A percentile compares a stretch with the other conserved stretches of the same genome.
Evolutionary conservation across 2,113 vertebrate species (phyloP).

Genomic region (Chloroceryle aenea): DNA sequence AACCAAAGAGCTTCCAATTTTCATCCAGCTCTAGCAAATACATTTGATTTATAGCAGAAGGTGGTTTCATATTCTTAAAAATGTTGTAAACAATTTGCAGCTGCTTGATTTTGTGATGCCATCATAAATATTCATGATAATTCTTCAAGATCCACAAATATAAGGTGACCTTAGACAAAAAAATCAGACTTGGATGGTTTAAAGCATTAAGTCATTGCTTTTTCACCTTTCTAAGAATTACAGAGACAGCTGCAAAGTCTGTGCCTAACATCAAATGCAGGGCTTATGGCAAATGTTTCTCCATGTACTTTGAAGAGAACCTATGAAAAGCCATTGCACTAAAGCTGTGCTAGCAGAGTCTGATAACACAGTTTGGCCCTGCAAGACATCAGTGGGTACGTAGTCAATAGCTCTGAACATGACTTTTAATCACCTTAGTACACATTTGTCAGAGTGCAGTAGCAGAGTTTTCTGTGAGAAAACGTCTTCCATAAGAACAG

Average conservation of each 20-base stretch:
- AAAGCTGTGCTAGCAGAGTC: background rate
- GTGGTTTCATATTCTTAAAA: conserved; percentile 61
- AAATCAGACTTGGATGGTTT: background rate
- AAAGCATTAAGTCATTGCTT: background rate
- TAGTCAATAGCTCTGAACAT: background rate
- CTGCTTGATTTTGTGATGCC: conserved; percentile 65
- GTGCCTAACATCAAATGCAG: background rate
- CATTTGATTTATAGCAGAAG: conserved; percentile 52
- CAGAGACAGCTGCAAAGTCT: conserved; percentile 26
- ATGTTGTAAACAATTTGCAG: conserved; percentile 57
- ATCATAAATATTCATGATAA: conserved; percentile 64
- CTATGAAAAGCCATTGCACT: background rate
- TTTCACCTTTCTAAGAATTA: conserved; percentile 30
- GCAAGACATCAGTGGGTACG: background rate
- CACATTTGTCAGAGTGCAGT: background rate
- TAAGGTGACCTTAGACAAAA: conserved; percentile 66
- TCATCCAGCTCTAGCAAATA: conserved; percentile 29
- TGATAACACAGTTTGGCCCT: background rate
- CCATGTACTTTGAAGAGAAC: conserved; percentile 12
- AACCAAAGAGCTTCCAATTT: conserved; percentile 14
- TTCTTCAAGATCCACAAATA: conserved; percentile 57
- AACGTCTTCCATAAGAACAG: background rate
- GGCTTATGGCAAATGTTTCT: conserved; percentile 1
- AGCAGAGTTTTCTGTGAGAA: background rate
- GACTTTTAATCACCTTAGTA: background rate